These are phyloP conservation scores for Limnodromus scolopaceus DNA, from an alignment of 2,797 vertebrate species.

Conservation along the genomic window DNA sequence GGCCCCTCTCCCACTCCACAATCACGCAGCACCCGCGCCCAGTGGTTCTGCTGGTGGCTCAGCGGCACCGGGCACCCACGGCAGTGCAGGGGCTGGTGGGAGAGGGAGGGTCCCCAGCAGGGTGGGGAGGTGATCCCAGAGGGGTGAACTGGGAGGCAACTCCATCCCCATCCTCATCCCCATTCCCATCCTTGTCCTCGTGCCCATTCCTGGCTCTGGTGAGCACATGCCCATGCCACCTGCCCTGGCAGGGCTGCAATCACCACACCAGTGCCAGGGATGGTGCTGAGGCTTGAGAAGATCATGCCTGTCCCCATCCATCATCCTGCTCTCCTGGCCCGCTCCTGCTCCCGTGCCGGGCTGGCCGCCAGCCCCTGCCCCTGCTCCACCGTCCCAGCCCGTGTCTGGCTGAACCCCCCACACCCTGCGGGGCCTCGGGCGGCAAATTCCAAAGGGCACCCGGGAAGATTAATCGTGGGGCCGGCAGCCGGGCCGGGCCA, in stretches of 20 bases:
- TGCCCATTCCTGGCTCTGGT: no score
- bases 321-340: slow-evolving; percentile 83
- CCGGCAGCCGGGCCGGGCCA: slow-evolving; percentile 62
- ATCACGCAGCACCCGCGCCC: neutral
- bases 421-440: slow-evolving; percentile 46
- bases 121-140: accelerated
- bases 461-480: slow-evolving; percentile 89
- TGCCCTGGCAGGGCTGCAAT: slow-evolving; percentile 32
- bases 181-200: no score
- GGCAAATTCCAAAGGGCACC: slow-evolving; percentile 85
- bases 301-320: slow-evolving; percentile 81
- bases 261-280: slow-evolving; percentile 72
- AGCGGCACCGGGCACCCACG: accelerated
- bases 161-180: neutral
- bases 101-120: accelerated
- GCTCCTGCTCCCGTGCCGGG: slow-evolving; percentile 77
- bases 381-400: slow-evolving; percentile 72
- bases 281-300: slow-evolving; percentile 77
- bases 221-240: accelerated
- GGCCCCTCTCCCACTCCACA: neutral
- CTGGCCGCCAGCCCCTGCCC: slow-evolving; percentile 80
- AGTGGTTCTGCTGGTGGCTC: neutral
- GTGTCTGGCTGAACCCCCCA: slow-evolving; percentile 32
- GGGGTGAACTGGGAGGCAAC: accelerated
- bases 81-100: neutral